Percentiles rank a stretch among this genome's conserved stretches.
phyloP scores from a whole-genome alignment of 2,113 vertebrate species.

The Tychaedon coryphoeus region DNA sequence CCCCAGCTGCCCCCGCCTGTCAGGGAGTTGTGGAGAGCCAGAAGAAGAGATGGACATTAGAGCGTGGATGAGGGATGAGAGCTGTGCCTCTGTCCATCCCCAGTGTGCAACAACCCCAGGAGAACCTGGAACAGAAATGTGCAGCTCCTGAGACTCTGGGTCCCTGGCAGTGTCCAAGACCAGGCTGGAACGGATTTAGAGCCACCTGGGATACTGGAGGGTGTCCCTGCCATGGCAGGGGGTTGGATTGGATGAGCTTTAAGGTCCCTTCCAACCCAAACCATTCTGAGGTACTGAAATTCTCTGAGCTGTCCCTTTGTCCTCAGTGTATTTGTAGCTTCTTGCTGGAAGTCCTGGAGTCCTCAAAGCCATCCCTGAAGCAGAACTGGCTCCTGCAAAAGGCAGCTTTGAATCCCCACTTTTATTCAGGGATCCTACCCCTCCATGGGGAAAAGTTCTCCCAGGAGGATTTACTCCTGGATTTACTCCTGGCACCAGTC shows the following conservation, averaged over 20 bases:
- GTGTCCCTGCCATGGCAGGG: background rate
- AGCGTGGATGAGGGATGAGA: background rate
- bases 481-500: background rate
- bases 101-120: rapidly evolving
- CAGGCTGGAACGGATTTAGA: background rate
- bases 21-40: background rate
- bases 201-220: background rate
- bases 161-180: background rate
- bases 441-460: background rate
- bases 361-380: background rate
- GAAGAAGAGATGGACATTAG: background rate
- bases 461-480: background rate
- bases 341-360: background rate
- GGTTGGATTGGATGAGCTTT: background rate
- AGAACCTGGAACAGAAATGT: background rate
- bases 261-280: background rate
- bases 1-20: background rate
- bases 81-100: background rate
- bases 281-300: background rate
- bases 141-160: background rate
- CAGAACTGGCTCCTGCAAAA: background rate
- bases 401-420: background rate
- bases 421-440: background rate
- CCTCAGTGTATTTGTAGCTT: background rate
- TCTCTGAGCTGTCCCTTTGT: background rate